A percentile compares a stretch with the other conserved stretches of the same genome.
Conservation (phyloP, 2,113 vertebrate genomes). For the Ophiodon elongatus region DNA sequence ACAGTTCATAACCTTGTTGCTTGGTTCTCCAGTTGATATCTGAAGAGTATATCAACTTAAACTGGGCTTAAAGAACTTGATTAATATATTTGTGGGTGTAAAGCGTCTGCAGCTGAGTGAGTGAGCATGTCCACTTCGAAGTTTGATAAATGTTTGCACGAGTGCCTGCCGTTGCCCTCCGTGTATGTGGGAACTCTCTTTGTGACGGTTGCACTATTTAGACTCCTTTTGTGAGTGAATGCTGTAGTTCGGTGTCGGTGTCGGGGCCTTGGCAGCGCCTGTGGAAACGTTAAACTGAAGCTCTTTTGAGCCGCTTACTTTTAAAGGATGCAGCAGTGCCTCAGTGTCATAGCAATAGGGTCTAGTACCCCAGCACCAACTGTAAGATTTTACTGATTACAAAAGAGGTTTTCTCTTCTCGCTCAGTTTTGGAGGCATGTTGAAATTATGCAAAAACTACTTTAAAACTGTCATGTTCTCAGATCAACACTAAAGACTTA, state of each 20-base stretch:
- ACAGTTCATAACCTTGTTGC: constrained; percentile 12
- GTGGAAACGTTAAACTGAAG: constrained; percentile 71
- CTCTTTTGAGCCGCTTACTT: constrained; percentile 44
- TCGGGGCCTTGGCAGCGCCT: constrained; percentile 69
- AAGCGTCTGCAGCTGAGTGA: constrained; percentile 17
- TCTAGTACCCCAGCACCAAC: neutral
- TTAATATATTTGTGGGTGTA: neutral
- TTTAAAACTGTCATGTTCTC: neutral
- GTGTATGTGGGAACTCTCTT: constrained; percentile 65
- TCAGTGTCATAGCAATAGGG: constrained; percentile 14
- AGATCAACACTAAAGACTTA: constrained; percentile 1
- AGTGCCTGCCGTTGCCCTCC: constrained; percentile 27
- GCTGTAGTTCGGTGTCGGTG: constrained; percentile 70
- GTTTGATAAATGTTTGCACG: constrained; percentile 32
- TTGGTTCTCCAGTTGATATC: constrained; percentile 2
- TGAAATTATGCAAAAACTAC: constrained; percentile 1
- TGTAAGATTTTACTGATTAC: neutral
- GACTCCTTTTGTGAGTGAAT: constrained; percentile 63
- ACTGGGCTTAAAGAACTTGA: neutral
- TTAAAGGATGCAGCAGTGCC: constrained; percentile 41
- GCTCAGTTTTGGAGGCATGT: neutral
- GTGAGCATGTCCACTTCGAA: constrained; percentile 8
- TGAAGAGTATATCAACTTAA: neutral
- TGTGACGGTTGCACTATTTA: constrained; percentile 61
- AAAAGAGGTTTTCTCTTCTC: neutral